Evolutionary conservation across 2,888 invertebrate genomes (phyloP), one percentile per base, ranked within the genome.

Genomic region (Trissonchulus sp.): DNA sequence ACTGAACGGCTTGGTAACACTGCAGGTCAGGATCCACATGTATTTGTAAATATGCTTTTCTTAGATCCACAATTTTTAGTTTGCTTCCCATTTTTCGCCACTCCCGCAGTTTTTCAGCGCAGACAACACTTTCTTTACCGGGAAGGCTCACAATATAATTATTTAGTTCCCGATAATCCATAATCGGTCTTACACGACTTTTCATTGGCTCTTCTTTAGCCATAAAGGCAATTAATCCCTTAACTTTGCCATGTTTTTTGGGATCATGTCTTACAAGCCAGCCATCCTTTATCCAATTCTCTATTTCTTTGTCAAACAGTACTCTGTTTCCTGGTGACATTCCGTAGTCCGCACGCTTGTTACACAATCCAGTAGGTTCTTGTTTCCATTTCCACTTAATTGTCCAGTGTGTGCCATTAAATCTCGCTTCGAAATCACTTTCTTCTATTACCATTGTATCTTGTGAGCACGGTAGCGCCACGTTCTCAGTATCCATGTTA

Each of bases 191-290:
- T n/a, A n/a, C n/a, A n/a, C 60, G 18, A n/a, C n/a, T 60, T 60
- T 60, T 60, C n/a, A 18, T 60, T n/a, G 60, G 60, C 60, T 60
- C 60, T 60, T 60, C 60, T 60, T 60, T 60, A n/a, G 60, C 60
- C 60, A 60, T 60, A 60, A 60, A 60, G 18, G 60, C 60, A n/a
- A 60, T 60, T 23, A 60, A 18, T 60, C 60, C 60, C 18, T n/a
- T 60, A n/a, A 60, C 60, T 60, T 60, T n/a, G 18, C 60, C 60
- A 60, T 60, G 60, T 60, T 23, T 60, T 23, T 60, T 60, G 18
- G n/a, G 18, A 60, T 60, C 60, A n/a, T 60, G 60, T 60, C n/a
- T n/a, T 23, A 60, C n/a, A n/a, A n/a, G n/a, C n/a, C n/a, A n/a
- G n/a, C n/a, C n/a, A n/a, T n/a, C n/a, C n/a, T n/a, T n/a, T n/a